Evolutionary conservation across 2,888 invertebrate species (phyloP).

Genomic region (Trichopoda pennipes): DNA sequence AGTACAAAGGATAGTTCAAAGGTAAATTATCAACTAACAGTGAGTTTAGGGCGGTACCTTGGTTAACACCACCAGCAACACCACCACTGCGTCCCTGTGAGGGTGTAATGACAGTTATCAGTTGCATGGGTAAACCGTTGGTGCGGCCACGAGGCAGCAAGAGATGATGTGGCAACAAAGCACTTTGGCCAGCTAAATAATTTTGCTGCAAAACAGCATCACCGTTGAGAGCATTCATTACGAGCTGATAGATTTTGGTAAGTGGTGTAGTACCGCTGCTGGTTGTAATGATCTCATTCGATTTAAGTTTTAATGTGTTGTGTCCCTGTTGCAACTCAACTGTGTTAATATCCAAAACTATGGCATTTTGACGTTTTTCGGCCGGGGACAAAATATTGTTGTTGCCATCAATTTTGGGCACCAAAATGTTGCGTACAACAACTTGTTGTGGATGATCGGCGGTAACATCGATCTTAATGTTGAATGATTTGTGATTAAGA

Average conservation of each 20-base stretch:
- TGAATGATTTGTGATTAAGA: constrained; percentile 86
- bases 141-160: constrained; percentile 84
- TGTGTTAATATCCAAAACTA: constrained; percentile 84
- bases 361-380: constrained; percentile 83
- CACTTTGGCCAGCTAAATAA: constrained; percentile 75
- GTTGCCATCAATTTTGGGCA: constrained; percentile 85
- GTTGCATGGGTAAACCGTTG: constrained; percentile 84
- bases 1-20: constrained; percentile 75
- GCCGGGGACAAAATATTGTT: constrained; percentile 76
- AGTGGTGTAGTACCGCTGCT: constrained; percentile 83
- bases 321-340: constrained; percentile 83
- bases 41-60: constrained; percentile 8
- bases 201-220: constrained; percentile 79
- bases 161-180: constrained; percentile 84
- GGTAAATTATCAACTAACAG: constrained; percentile 72
- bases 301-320: constrained; percentile 75
- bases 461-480: constrained; percentile 83
- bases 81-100: constrained; percentile 70
- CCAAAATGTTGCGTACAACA: constrained; percentile 85
- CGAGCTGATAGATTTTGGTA: constrained; percentile 81
- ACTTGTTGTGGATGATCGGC: constrained; percentile 83
- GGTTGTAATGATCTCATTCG: constrained; percentile 78
- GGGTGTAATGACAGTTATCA: constrained; percentile 84
- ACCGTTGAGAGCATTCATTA: constrained; percentile 81
- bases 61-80: not conserved